These are phyloP conservation scores for Drosophila bocki DNA, from an alignment of 1,140 invertebrate species.

Conservation along the genomic window DNA sequence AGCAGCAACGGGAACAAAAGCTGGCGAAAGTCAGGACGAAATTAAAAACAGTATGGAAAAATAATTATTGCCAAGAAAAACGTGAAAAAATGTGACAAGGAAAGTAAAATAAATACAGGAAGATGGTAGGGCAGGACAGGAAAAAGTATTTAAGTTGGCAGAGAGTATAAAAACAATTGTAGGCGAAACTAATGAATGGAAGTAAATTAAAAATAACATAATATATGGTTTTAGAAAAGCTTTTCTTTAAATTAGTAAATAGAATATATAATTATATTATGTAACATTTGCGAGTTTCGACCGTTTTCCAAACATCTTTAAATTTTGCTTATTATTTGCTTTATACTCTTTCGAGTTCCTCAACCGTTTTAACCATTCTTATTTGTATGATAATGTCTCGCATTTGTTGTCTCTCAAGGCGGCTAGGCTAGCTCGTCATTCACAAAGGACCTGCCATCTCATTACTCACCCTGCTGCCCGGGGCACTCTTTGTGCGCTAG, in stretches of 20 bases:
- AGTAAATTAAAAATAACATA: neutral
- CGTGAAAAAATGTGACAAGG: slow-evolving; percentile 6
- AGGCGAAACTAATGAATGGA: slow-evolving; percentile 1
- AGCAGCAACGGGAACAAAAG: slow-evolving; percentile 24
- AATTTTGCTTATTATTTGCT: slow-evolving; percentile 1
- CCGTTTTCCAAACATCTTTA: neutral
- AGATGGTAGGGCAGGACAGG: slow-evolving; percentile 11
- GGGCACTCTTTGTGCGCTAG: slow-evolving; percentile 6
- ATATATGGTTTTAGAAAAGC: neutral
- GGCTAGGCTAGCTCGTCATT: slow-evolving; percentile 4
- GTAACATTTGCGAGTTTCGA: too few species aligned
- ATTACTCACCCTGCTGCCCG: slow-evolving; percentile 23
- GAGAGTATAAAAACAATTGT: neutral
- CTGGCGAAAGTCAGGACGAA: slow-evolving; percentile 29
- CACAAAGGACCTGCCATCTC: slow-evolving; percentile 31
- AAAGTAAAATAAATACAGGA: slow-evolving; percentile 16
- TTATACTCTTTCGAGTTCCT: neutral
- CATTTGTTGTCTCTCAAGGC: slow-evolving; percentile 38
- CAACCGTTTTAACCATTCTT: slow-evolving; percentile 10
- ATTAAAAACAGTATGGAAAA: slow-evolving; percentile 38
- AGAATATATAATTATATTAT: too few species aligned
- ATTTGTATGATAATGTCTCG: slow-evolving; percentile 49
- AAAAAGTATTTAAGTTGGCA: neutral
- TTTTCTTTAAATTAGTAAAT: neutral
- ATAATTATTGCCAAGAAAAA: slow-evolving; percentile 44